Conservation (phyloP, 1,140 invertebrate genomes). For the Sycophila sp. region DNA sequence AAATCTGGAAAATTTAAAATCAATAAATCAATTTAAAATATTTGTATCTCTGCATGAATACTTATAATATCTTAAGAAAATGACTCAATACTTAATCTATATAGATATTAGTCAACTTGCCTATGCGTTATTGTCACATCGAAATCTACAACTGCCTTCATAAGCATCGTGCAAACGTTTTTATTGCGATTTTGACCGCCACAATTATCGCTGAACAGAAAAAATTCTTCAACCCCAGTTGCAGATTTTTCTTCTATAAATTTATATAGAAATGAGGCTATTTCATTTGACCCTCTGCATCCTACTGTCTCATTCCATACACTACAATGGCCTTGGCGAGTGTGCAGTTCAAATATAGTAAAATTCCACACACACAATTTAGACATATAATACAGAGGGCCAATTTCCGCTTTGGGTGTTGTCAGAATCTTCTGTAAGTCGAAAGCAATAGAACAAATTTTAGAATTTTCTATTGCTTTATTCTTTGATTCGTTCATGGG, state of each 20-base stretch:
- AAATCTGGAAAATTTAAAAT: conserved; percentile 11
- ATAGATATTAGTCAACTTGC: too few species aligned
- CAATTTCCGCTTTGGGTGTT: conserved; percentile 13
- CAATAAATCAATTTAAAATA: too few species aligned
- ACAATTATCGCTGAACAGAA: background rate
- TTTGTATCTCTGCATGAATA: too few species aligned
- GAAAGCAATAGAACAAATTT: background rate
- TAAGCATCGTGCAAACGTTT: background rate
- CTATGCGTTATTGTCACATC: too few species aligned
- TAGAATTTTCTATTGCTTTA: background rate
- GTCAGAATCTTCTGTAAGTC: conserved; percentile 26
- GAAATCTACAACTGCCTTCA: too few species aligned
- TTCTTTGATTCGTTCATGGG: background rate
- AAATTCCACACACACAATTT: conserved; percentile 31
- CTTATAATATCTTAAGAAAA: too few species aligned
- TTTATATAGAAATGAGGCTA: background rate
- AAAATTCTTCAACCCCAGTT: background rate
- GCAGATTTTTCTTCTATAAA: background rate
- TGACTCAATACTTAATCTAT: too few species aligned
- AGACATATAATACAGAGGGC: conserved; percentile 23
- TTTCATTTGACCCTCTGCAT: background rate
- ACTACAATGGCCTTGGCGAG: background rate
- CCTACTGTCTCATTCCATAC: background rate
- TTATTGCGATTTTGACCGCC: background rate
- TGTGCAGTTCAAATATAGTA: background rate